Conservation (phyloP, 2,797 vertebrate genomes). For the Galagoides demidoff region DNA sequence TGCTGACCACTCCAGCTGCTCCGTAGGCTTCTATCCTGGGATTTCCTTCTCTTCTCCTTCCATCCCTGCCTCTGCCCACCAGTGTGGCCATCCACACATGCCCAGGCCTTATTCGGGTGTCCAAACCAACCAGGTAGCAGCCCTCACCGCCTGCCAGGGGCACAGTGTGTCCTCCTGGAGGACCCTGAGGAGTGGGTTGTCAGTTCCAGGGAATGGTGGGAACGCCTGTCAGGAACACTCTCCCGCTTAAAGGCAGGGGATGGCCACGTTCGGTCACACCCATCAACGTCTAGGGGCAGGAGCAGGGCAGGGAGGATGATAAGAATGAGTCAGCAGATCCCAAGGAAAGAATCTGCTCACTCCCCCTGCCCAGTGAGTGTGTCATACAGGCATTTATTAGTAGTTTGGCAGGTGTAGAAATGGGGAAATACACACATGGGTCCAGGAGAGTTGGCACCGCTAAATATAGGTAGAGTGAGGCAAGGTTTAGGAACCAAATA, state of each 20-base stretch:
- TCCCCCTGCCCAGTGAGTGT: not conserved
- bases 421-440: not conserved
- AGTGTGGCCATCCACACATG: no score
- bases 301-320: not conserved
- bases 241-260: no score
- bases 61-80: not conserved
- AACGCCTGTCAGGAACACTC: not conserved
- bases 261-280: not conserved
- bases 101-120: no score
- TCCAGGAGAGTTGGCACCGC: not conserved
- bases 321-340: not conserved
- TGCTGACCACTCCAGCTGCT: not conserved
- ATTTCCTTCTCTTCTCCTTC: not conserved
- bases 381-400: not conserved
- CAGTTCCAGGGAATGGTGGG: not conserved
- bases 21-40: not conserved
- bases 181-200: not conserved
- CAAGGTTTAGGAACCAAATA: conserved; percentile 12
- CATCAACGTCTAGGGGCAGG: not conserved
- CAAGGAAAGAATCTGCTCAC: not conserved
- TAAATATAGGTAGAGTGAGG: not conserved
- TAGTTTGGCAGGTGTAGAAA: not conserved
- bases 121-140: not conserved
- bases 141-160: not conserved
- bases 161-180: not conserved